Conservation (phyloP, 2,113 vertebrate species). For the Oreochromis niloticus region DNA sequence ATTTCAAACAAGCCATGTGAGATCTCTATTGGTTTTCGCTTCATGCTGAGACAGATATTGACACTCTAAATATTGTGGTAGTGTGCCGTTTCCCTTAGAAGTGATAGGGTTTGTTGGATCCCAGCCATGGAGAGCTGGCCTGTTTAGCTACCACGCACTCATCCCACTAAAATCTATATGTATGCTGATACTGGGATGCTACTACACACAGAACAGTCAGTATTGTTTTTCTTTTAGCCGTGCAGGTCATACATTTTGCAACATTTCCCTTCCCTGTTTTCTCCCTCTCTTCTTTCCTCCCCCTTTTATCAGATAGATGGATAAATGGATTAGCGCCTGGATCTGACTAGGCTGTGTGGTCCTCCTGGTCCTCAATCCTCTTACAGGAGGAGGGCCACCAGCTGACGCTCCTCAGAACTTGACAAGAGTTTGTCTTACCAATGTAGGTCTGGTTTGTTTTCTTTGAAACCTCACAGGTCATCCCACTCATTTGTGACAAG, state of each 20-base stretch:
- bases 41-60: slow-evolving; percentile 30
- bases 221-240: not conserved
- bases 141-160: not conserved
- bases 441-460: not conserved
- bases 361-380: slow-evolving; percentile 21
- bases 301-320: not conserved
- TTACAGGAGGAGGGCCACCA: not conserved
- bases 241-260: not conserved
- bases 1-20: slow-evolving; percentile 25
- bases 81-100: not conserved
- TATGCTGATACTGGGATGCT: not conserved
- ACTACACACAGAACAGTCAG: not conserved
- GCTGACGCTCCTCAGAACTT: not conserved
- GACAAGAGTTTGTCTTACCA: not conserved
- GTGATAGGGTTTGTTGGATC: not conserved
- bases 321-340: slow-evolving; percentile 25
- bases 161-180: not conserved
- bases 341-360: not conserved
- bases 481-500: not conserved
- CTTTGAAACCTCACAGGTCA: not conserved
- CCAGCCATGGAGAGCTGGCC: not conserved
- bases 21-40: slow-evolving; percentile 30
- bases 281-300: not conserved
- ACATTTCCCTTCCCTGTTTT: not conserved
- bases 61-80: not conserved